Percentiles rank a stretch among this genome's conserved stretches.
Evolutionary conservation across 2,797 vertebrate genomes (phyloP).

Genomic region (Chaunax sp.): DNA sequence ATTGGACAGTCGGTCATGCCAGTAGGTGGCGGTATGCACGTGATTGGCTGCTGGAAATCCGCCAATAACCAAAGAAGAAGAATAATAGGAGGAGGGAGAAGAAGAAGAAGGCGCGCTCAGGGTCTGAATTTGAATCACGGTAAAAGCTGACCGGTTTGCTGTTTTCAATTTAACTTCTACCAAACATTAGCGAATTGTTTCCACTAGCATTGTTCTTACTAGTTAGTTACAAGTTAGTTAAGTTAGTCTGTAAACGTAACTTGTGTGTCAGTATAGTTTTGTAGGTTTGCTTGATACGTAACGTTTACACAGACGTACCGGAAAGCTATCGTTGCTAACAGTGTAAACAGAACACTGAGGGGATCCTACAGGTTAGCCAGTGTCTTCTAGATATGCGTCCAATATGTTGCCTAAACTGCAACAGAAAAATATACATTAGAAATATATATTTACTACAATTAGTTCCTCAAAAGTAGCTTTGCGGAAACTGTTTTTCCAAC

Average conservation of each 20-base stretch:
- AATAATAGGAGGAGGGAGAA: not conserved
- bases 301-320: not conserved
- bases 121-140: conserved; percentile 47
- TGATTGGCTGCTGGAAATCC: rapidly evolving
- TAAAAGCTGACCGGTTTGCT: conserved; percentile 14
- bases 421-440: no score
- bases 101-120: conserved; percentile 36
- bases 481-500: no score
- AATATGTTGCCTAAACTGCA: no score
- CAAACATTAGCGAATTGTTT: not conserved
- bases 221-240: rapidly evolving
- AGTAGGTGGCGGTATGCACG: conserved; percentile 11
- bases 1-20: not conserved
- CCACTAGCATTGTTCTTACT: rapidly evolving
- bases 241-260: no score
- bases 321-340: not conserved
- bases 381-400: no score
- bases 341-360: not conserved
- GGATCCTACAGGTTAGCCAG: not conserved
- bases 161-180: not conserved
- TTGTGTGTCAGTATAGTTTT: no score
- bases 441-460: not conserved
- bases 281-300: no score
- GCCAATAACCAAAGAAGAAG: conserved; percentile 39
- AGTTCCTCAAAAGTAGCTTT: not conserved